Base-by-base conservation (phyloP, 2,113 vertebrate genomes). In the Mionectes macconnelli region DNA sequence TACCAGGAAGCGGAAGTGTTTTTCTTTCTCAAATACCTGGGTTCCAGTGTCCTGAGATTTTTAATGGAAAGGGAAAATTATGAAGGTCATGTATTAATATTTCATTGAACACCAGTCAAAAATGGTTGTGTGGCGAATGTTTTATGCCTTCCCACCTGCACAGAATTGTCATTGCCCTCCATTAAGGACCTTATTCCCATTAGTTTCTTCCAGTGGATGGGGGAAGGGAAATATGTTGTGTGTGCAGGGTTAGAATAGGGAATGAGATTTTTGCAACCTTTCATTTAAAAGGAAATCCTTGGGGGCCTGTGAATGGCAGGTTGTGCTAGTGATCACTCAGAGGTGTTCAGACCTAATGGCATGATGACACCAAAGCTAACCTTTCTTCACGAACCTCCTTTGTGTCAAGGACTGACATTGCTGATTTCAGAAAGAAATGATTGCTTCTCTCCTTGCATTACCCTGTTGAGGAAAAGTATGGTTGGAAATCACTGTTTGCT, bases 221-320 rank as follows among this genome's bases (percentile, higher is more conserved):
- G 89, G 85, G 90, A 90, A 94, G 91, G 72, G 92, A 63, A 96
- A 80, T 50, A 30, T 18, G 50, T 57, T 62, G 31, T 91, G 33
- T 67, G 42, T 67, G 90, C 45, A 21, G 35, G 17, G 33, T 64
- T 87, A 60, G 94, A 94, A 91, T 83, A 90, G 31, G 33, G 67
- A 96, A 96, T 85, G 84, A 96, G 82, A 70, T 87, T 86, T 88
- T 83, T 83, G 79, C 84, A 94, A 80, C 47, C 72, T 96, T 94
- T 85, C 87, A 74, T 93, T 96, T 89, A 44, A 73, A 96, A 67
- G 82, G 31, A 87, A 96, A 83, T 79, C 93, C 91, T 87, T 31
- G 63, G 91, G 89, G 94, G 42, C 66, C 91, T 93, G 63, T 96
- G 95, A 97, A 47, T 93, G 94, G 82, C 94, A 93, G 90, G 63